These are phyloP conservation scores for Drymodes brunneopygia DNA, from an alignment of 2,113 vertebrate species.

Conservation along the genomic window DNA sequence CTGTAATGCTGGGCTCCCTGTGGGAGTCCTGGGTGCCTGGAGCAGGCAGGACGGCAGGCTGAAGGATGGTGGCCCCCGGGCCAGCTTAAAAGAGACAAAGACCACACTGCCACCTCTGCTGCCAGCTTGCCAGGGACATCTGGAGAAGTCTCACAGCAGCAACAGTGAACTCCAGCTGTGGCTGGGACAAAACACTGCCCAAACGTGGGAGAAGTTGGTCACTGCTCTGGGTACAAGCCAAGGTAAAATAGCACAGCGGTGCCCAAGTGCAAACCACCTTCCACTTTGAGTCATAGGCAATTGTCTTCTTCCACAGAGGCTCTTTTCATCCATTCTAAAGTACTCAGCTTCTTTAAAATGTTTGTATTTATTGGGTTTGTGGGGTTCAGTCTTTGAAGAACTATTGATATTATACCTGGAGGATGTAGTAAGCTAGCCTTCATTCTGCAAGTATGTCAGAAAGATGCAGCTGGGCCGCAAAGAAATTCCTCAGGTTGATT, in stretches of 20 bases:
- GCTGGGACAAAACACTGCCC: not conserved
- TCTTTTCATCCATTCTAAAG: not conserved
- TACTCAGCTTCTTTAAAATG: not conserved
- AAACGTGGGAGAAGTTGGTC: not conserved
- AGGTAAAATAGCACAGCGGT: rapidly evolving
- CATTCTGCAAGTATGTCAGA: not conserved
- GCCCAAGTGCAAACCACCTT: not conserved
- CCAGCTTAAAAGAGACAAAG: not conserved
- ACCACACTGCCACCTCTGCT: not conserved
- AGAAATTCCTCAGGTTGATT: not conserved
- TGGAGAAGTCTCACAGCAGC: not conserved
- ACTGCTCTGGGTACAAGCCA: not conserved
- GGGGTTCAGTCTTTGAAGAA: not conserved
- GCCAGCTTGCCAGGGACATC: not conserved
- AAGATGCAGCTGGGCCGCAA: not conserved
- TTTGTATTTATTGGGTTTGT: not conserved
- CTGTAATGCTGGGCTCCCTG: not conserved
- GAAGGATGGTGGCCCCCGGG: not conserved
- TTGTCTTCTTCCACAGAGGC: not conserved
- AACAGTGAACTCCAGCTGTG: not conserved
- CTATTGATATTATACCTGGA: not conserved
- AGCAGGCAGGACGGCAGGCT: not conserved
- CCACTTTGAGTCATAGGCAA: not conserved
- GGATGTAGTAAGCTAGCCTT: not conserved
- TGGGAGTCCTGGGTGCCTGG: not conserved